These are phyloP conservation scores for Aricia agestis DNA, from an alignment of 1,140 invertebrate genomes.

Conservation along the genomic window DNA sequence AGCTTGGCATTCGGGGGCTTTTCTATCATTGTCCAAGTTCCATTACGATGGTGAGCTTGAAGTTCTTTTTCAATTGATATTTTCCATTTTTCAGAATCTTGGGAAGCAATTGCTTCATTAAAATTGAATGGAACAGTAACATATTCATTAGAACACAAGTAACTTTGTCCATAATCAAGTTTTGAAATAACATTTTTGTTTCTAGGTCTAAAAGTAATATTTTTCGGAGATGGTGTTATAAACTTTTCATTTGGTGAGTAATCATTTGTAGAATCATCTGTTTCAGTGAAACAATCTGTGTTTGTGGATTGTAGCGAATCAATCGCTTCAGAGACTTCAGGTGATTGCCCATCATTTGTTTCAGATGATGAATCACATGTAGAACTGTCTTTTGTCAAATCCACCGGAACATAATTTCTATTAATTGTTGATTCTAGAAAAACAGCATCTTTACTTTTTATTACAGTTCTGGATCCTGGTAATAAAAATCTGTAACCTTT, in stretches of 20 bases:
- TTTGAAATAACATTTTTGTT: background rate
- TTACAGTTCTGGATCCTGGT: conserved; percentile 12
- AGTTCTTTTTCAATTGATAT: conserved; percentile 31
- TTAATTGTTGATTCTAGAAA: conserved; percentile 19
- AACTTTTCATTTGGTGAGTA: background rate
- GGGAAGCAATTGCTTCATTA: conserved; percentile 26
- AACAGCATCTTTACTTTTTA: conserved; percentile 26
- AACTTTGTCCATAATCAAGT: background rate
- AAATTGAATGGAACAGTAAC: conserved; percentile 23
- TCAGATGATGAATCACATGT: conserved; percentile 12
- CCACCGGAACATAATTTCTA: conserved; percentile 5
- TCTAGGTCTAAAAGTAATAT: background rate
- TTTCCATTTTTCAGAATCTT: conserved; percentile 29
- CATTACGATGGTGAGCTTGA: conserved; percentile 29
- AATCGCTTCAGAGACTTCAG: background rate
- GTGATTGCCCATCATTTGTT: background rate
- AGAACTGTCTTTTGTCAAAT: background rate
- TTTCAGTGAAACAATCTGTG: background rate
- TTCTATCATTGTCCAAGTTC: conserved; percentile 39
- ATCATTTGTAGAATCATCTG: background rate
- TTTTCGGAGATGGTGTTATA: background rate
- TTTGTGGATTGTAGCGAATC: background rate
- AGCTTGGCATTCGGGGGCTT: background rate
- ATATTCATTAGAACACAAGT: conserved; percentile 4
- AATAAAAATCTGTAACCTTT: conserved; percentile 27